Base-by-base conservation (phyloP, 2,797 vertebrate genomes). In the Lutra lutra region DNA sequence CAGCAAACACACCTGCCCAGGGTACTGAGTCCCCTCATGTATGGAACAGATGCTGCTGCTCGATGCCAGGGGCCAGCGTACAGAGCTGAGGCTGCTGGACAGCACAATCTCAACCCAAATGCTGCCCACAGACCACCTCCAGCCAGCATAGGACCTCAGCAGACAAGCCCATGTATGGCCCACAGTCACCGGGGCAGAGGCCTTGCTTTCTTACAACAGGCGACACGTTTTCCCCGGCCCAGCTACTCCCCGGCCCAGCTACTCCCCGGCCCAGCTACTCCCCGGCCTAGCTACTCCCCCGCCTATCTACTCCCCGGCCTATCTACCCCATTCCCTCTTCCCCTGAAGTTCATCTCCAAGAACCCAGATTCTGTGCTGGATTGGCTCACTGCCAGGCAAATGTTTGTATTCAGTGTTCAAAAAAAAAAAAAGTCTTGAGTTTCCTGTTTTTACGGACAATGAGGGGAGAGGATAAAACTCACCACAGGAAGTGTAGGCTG, bases 401-500 rank as follows among this genome's bases (percentile, higher is more conserved):
- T 0, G 14, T 60, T 86, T 35, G 58, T 8, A 68, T 23, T 48
- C 73, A 75, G 60, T 2, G 8, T 23, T 58, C 2, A 27, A 79
- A 75, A 68, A 25, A 75, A 68, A 25, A 89, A n/a, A 40, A 83
- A n/a, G 10, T 58, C 27, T 54, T 25, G 18, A 46, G 8, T 79
- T 62, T 82, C 93, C 7, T 20, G n/a, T 64, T 70, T 95, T 80
- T 58, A 48, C 9, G 48, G 20, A 66, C 58, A 73, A 66, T 35
- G 6, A 79, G 40, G 17, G 77, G 6, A 79, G 29, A 78, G 27
- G 91, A 94, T 91, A 72, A 73, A 12, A 99, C 99, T 27, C 97
- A 99, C 99, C 99, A 99, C 98, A 91, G 99, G 99, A 98, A 99
- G 99, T 35, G 98, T 98, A 60, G 99, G 99, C 98, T 99, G 99